phyloP scores from a whole-genome alignment of 53 echinoderm and acorn worm genomes.

The Mesocentrotus franciscanus region DNA sequence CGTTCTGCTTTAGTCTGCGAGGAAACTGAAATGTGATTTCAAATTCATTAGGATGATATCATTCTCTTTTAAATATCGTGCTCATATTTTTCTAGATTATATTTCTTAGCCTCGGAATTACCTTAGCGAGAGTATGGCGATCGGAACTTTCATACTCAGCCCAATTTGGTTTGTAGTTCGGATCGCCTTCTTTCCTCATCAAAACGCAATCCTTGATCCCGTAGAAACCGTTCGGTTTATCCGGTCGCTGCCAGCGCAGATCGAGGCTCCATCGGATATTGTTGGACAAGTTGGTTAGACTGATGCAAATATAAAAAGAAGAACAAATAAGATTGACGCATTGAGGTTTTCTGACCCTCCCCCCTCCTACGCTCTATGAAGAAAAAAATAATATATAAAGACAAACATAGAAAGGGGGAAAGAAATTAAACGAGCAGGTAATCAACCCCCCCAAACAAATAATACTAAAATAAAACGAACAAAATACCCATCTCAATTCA shows the following conservation, averaged over 20 bases:
- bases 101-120: neutral
- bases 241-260: slow-evolving; percentile 80
- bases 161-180: slow-evolving; percentile 72
- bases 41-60: too few species aligned
- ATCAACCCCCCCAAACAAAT: too few species aligned
- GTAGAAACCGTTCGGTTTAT: slow-evolving; percentile 83
- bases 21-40: too few species aligned
- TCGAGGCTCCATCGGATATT: slow-evolving; percentile 83
- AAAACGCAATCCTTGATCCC: slow-evolving; percentile 74
- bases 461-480: too few species aligned
- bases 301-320: slow-evolving; percentile 6
- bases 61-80: too few species aligned
- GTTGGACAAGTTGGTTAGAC: slow-evolving; percentile 75
- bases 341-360: too few species aligned
- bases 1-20: too few species aligned
- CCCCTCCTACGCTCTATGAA: too few species aligned
- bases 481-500: too few species aligned
- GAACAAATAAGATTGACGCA: neutral
- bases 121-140: slow-evolving; percentile 39
- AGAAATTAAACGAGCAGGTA: too few species aligned
- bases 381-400: too few species aligned
- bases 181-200: slow-evolving; percentile 71
- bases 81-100: too few species aligned
- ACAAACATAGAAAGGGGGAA: neutral
- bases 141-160: slow-evolving; percentile 71